Evolutionary conservation across 1,140 invertebrate species (phyloP).

Genomic region (Temnothorax longispinosus): DNA sequence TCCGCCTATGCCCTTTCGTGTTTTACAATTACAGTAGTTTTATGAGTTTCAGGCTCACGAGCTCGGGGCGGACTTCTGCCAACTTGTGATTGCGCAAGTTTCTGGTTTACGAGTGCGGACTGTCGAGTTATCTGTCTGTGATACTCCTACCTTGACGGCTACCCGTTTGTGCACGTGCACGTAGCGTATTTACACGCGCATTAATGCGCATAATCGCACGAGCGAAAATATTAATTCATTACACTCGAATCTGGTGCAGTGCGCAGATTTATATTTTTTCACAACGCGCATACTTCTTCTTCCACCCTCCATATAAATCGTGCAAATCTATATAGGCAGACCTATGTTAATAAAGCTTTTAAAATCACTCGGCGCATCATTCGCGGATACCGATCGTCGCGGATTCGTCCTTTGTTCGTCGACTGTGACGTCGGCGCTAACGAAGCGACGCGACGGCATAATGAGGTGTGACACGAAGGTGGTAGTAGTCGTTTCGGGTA

Average conservation of each 20-base stretch:
- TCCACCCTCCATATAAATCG: neutral
- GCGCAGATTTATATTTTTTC: neutral
- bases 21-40: slow-evolving; percentile 83
- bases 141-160: slow-evolving; percentile 69
- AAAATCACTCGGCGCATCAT: slow-evolving; percentile 58
- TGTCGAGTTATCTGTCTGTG: slow-evolving; percentile 72
- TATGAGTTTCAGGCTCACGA: slow-evolving; percentile 78
- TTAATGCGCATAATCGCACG: slow-evolving; percentile 6
- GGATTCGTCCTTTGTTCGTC: slow-evolving; percentile 65
- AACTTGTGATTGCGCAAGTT: slow-evolving; percentile 82
- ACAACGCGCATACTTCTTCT: neutral
- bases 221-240: slow-evolving; percentile 27
- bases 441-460: slow-evolving; percentile 72
- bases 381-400: slow-evolving; percentile 56
- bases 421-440: slow-evolving; percentile 69
- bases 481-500: slow-evolving; percentile 55
- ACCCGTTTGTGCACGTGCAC: slow-evolving; percentile 9
- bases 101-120: slow-evolving; percentile 78
- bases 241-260: neutral
- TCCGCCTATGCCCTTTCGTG: slow-evolving; percentile 74
- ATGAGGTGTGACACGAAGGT: slow-evolving; percentile 78
- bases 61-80: slow-evolving; percentile 75
- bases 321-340: neutral
- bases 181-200: slow-evolving; percentile 43
- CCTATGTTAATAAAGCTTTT: slow-evolving; percentile 29